phyloP scores from a whole-genome alignment of 2,888 invertebrate species.

The Oligia strigilis region DNA sequence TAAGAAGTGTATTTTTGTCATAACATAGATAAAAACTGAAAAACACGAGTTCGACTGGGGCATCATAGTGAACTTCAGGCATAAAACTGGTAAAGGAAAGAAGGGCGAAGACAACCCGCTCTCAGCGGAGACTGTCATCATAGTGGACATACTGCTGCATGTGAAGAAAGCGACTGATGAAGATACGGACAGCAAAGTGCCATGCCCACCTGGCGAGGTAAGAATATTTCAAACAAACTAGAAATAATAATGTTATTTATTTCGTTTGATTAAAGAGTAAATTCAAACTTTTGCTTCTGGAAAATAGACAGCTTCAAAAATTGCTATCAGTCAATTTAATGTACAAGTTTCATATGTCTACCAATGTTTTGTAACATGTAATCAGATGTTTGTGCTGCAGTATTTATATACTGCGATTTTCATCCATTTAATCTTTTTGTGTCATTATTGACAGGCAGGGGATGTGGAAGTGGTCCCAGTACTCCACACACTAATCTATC shows the following conservation, averaged over 20 bases:
- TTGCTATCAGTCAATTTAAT: neutral
- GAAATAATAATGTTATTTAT: neutral
- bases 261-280: neutral
- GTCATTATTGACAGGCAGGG: constrained; percentile 89
- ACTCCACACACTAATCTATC: constrained; percentile 94
- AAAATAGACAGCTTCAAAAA: neutral
- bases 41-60: constrained; percentile 99
- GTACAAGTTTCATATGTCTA: neutral
- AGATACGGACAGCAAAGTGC: constrained; percentile 91
- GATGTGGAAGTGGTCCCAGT: constrained; percentile 98
- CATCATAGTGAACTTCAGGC: constrained; percentile 97
- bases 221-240: constrained; percentile 25
- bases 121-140: constrained; percentile 91
- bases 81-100: constrained; percentile 90
- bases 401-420: neutral
- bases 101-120: constrained; percentile 89
- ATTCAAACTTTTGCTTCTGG: neutral
- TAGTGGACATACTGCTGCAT: constrained; percentile 96
- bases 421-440: neutral
- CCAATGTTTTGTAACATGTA: neutral
- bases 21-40: constrained; percentile 91
- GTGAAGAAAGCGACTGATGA: constrained; percentile 92
- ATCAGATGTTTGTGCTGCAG: neutral
- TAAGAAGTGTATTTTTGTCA: neutral
- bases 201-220: constrained; percentile 92